Evolutionary conservation across 2,797 vertebrate genomes (phyloP), one percentile per base, ranked within the genome.

Genomic region (Chelon auratus): DNA sequence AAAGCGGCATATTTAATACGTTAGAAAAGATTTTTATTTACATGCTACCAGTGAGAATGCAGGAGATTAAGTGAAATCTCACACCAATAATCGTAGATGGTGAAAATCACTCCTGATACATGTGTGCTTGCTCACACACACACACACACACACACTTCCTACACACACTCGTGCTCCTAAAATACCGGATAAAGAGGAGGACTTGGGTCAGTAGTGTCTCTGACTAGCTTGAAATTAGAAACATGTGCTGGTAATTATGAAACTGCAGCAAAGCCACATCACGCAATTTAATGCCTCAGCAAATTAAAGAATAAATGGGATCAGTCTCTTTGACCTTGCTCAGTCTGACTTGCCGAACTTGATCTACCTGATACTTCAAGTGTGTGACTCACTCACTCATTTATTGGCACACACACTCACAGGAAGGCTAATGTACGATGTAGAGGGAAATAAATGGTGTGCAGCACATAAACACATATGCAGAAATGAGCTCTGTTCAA

Each of bases 201-300:
- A 94, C 93, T 93, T 93, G 94, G 94, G 93, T 94, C 94, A 94
- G 87, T 87, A 90, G 91, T 93, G 91, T 87, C 88, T 92, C 88
- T 91, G 91, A 93, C 90, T 93, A 86, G 87, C 87, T 90, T 92
- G 87, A 94, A 94, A 94, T 94, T 93, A 93, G 92, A 91, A 94
- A 94, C 94, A 95, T 95, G 94, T 94, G 94, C 92, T 94, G 87
- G 90, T 92, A 94, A 95, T 95, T 93, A 95, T 93, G 91, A 94
- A 92, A 94, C 91, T 93, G 91, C 91, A 90, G 90, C 92, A 93
- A 93, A 94, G 87, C 89, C 91, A 94, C 90, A 89, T 92, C 89
- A 87, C 91, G 92, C 91, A 94, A 93, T 94, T 93, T 93, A 94
- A 93, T 93, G 93, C 91, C 92, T 94, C 93, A 92, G 92, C 93